phyloP scores from a whole-genome alignment of 1,140 invertebrate genomes.

The Drosophila sp. region DNA sequence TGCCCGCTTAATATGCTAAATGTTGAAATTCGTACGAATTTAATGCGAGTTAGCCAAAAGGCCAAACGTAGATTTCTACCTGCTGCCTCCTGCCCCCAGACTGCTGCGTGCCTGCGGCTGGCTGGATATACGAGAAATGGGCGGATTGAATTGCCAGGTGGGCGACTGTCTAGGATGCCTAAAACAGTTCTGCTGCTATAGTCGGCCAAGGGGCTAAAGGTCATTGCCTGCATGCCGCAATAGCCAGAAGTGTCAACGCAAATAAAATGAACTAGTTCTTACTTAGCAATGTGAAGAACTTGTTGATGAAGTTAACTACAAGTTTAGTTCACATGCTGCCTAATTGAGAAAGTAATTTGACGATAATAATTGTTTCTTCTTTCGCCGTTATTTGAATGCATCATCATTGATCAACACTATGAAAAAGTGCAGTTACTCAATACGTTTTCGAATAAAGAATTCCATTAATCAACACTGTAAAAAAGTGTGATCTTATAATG shows the following conservation, averaged over 20 bases:
- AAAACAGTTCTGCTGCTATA: background rate
- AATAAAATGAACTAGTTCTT: constrained; percentile 1
- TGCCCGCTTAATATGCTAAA: constrained; percentile 75
- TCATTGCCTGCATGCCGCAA: constrained; percentile 3
- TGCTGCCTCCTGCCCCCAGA: background rate
- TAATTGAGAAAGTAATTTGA: too few species aligned
- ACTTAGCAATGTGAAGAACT: too few species aligned
- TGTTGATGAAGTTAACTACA: too few species aligned
- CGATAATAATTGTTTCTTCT: too few species aligned
- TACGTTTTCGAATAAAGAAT: too few species aligned
- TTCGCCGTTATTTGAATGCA: too few species aligned
- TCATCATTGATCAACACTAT: too few species aligned
- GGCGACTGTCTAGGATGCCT: background rate
- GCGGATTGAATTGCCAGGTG: constrained; percentile 1
- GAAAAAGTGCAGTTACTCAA: too few species aligned
- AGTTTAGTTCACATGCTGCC: too few species aligned
- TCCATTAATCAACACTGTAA: background rate
- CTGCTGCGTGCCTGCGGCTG: background rate
- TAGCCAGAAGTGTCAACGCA: background rate
- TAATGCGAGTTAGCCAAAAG: constrained; percentile 62
- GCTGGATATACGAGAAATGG: background rate
- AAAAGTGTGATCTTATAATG: background rate
- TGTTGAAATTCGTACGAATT: constrained; percentile 69
- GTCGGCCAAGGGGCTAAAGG: background rate
- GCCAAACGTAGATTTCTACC: constrained; percentile 27